Base-by-base conservation (phyloP, 2,797 vertebrate genomes). In the Karalla daura region DNA sequence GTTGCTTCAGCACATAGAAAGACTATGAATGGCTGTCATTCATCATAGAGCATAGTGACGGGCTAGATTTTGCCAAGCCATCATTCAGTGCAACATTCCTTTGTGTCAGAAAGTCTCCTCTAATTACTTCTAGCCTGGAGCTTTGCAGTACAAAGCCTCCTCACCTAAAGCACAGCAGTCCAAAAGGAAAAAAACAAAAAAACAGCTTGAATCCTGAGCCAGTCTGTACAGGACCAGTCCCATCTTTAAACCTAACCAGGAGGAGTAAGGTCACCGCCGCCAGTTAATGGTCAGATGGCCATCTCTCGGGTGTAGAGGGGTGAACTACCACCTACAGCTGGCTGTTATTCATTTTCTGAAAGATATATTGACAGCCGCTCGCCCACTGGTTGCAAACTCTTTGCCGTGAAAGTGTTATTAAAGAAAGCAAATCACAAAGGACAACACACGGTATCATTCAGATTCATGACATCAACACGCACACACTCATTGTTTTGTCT, bases 41-140 rank as follows among this genome's bases (percentile, higher is more conserved):
- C 46, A 55, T 74, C 78, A 76, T 41, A 68, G 35, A 39, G 18
- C 13, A 74, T 69, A 67, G 63, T 59, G 59, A 63, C 11, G 4
- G 68, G 53, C 40, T 73, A 45, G 54, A 74, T 86, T 84, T 83
- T 65, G 73, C 54, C 51, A 62, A 68, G 63, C 76, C 60, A 81
- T 91, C 60, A 86, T 83, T 91, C 81, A 92, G 56, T 74, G 74
- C 67, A 89, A 77, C 92, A 95, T 96, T 95, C 93, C 79, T 92
- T 76, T 82, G 83, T 93, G 94, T 94, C 93, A 94, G 81, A 90
- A 89, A 85, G 65, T 84, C 81, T 85, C 82, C 88, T 87, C 52
- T 89, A 88, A 92, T 91, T 89, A 87, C 75, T 81, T 83, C 47
- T 86, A 73, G 91, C 94, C 93, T 86, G 74, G 56, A 86, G 94